A percentile compares a stretch with the other conserved stretches of the same genome.
phyloP scores from a whole-genome alignment of 2,888 invertebrate genomes.

The Drosophila phalerata region DNA sequence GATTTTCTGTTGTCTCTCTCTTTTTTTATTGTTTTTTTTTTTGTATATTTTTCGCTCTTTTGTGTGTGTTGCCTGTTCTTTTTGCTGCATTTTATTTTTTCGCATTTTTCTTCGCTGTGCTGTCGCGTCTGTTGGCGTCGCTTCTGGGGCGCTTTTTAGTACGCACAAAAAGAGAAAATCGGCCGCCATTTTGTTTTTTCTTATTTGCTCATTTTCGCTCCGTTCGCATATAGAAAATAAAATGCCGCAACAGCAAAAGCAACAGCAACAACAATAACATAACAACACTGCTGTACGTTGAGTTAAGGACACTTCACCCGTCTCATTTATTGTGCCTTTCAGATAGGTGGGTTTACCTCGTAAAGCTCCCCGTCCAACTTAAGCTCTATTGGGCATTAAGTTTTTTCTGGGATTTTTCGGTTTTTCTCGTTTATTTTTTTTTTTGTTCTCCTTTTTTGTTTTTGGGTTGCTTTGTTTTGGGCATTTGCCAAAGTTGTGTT shows the following conservation, averaged over 20 bases:
- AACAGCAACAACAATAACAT: conserved; percentile 45
- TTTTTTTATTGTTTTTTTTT: not conserved
- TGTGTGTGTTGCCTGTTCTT: conserved; percentile 35
- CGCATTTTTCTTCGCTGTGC: conserved; percentile 74
- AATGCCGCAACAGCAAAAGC: conserved; percentile 68
- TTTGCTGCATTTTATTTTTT: conserved; percentile 73
- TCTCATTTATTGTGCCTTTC: conserved; percentile 58
- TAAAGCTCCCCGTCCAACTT: conserved; percentile 49
- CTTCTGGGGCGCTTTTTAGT: conserved; percentile 76
- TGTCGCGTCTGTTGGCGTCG: conserved; percentile 36
- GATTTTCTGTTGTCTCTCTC: conserved; percentile 13
- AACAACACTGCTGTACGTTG: conserved; percentile 59
- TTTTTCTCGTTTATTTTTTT: conserved; percentile 8
- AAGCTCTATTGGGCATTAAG: conserved; percentile 80
- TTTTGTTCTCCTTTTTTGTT: conserved; percentile 1
- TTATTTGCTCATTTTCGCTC: conserved; percentile 76
- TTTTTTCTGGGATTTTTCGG: conserved; percentile 60
- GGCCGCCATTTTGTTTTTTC: conserved; percentile 83
- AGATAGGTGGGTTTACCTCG: conserved; percentile 24
- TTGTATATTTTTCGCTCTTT: conserved; percentile 27
- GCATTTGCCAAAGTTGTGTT: conserved; percentile 59
- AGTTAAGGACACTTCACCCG: conserved; percentile 45
- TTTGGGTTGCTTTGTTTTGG: conserved; percentile 49
- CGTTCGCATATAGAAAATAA: conserved; percentile 79
- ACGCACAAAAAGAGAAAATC: conserved; percentile 79